phyloP scores from a whole-genome alignment of 2,113 vertebrate genomes.

The Archocentrus centrarchus region DNA sequence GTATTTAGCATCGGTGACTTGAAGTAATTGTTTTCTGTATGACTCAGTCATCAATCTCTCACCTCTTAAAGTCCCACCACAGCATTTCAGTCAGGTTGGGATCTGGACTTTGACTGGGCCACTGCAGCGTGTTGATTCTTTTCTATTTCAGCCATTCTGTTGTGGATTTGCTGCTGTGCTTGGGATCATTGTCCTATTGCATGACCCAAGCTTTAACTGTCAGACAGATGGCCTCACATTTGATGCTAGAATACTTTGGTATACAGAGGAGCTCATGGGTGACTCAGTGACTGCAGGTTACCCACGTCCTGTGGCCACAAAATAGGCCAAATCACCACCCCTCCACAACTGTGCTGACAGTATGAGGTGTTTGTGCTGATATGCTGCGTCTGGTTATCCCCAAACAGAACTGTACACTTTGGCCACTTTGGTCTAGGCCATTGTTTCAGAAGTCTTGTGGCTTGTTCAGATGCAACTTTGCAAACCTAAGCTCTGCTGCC shows the following conservation, averaged over 20 bases:
- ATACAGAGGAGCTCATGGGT: neutral
- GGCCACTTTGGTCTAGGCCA: no score
- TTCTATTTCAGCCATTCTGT: neutral
- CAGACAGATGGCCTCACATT: neutral
- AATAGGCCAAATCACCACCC: neutral
- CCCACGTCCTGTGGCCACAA: neutral
- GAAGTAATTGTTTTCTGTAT: neutral
- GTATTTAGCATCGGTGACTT: neutral
- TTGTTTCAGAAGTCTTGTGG: neutral
- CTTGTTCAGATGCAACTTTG: neutral
- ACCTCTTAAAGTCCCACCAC: neutral
- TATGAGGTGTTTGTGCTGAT: no score
- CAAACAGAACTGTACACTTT: no score
- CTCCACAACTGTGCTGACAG: neutral
- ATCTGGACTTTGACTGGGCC: neutral
- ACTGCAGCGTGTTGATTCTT: neutral
- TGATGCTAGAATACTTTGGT: neutral
- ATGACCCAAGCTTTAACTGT: neutral
- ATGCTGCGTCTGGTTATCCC: no score
- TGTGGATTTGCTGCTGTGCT: no score
- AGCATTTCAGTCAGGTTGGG: neutral
- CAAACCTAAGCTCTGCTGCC: neutral
- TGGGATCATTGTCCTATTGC: neutral
- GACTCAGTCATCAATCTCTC: neutral
- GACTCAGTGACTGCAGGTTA: neutral